phyloP scores from a whole-genome alignment of 1,140 invertebrate genomes.

The Bombus ignitus region DNA sequence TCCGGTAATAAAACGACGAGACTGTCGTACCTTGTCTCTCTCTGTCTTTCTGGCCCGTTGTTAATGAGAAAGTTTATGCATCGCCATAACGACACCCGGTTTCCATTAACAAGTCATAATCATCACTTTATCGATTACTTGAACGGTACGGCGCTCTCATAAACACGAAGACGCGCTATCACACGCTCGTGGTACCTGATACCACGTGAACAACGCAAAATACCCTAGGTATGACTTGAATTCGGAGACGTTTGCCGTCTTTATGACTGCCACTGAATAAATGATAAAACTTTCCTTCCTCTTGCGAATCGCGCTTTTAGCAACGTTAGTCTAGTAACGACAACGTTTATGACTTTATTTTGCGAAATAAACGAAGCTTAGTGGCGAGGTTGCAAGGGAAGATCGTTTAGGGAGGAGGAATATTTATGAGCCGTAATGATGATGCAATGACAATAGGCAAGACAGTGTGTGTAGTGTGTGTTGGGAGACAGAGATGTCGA shows the following conservation, averaged over 20 bases:
- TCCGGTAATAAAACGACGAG: conserved; percentile 49
- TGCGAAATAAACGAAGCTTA: conserved; percentile 14
- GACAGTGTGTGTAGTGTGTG: not conserved
- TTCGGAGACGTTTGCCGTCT: conserved; percentile 17
- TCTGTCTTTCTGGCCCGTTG: not conserved
- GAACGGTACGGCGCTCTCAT: not conserved
- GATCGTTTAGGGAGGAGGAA: not conserved
- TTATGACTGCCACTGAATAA: conserved; percentile 57
- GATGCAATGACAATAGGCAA: not conserved
- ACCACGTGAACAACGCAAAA: not conserved
- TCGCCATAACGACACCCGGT: conserved; percentile 51
- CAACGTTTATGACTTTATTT: conserved; percentile 33
- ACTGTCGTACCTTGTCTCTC: not conserved
- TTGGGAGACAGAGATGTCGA: not conserved
- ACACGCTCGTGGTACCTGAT: not conserved
- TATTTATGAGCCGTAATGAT: conserved; percentile 30
- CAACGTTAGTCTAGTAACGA: not conserved
- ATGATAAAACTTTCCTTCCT: conserved; percentile 52
- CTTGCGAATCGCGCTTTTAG: conserved; percentile 11
- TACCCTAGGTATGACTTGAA: not conserved
- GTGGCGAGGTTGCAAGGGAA: not conserved
- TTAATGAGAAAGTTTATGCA: conserved; percentile 60
- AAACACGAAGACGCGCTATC: conserved; percentile 33
- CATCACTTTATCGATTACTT: conserved; percentile 58
- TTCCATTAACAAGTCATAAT: conserved; percentile 68